Percentiles rank a stretch among this genome's conserved stretches.
Evolutionary conservation across 1,140 invertebrate genomes (phyloP).

Genomic region (Lerema accius): DNA sequence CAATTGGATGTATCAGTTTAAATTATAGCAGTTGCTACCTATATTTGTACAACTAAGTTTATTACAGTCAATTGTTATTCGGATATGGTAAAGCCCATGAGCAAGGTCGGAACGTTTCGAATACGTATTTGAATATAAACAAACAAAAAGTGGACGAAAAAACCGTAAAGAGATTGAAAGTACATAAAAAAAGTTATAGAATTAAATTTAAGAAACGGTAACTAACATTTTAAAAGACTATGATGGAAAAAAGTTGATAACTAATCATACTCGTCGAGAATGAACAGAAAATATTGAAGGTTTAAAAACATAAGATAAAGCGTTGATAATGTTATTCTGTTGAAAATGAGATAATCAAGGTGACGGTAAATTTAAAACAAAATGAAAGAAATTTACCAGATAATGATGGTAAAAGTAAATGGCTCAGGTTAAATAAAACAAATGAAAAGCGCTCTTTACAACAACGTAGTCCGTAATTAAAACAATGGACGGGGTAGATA

Average conservation of each 20-base stretch:
- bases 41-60: conserved; percentile 44
- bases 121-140: conserved; percentile 57
- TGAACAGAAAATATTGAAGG: too few species aligned
- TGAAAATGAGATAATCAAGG: too few species aligned
- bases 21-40: conserved; percentile 24
- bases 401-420: background rate
- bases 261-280: too few species aligned
- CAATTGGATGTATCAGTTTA: conserved; percentile 46
- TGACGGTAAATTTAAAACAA: background rate
- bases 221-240: too few species aligned
- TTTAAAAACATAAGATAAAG: too few species aligned
- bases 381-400: background rate
- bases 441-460: background rate
- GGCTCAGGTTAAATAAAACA: conserved; percentile 2
- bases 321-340: too few species aligned
- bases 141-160: conserved; percentile 42
- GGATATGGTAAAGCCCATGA: conserved; percentile 52
- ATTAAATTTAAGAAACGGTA: too few species aligned
- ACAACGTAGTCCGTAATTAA: conserved; percentile 38
- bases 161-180: background rate
- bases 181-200: too few species aligned
- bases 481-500: conserved; percentile 39
- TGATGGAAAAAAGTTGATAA: too few species aligned
- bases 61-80: conserved; percentile 70
- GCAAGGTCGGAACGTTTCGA: conserved; percentile 62